Evolutionary conservation across 2,888 invertebrate genomes (phyloP).

Genomic region (Stenodema calcarata): DNA sequence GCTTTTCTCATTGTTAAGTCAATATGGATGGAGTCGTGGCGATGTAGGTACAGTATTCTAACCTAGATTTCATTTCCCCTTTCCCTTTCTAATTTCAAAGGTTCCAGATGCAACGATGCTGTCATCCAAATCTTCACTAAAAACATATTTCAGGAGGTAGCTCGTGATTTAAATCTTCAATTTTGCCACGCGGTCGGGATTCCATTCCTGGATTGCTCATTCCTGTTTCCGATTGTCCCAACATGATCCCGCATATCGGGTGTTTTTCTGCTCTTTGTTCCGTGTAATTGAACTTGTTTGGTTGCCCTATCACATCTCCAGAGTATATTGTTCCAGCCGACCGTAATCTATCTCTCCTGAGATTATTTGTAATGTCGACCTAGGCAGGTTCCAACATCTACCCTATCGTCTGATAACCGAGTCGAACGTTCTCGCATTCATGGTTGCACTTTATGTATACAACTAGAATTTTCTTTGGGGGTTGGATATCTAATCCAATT

Average conservation of each 20-base stretch:
- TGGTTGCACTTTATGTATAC: too few species aligned
- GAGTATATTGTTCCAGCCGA: too few species aligned
- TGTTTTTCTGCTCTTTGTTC: background rate
- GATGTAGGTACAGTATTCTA: background rate
- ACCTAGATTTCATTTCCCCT: slow-evolving; percentile 28
- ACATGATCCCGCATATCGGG: background rate
- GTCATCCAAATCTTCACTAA: background rate
- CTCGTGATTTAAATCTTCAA: background rate
- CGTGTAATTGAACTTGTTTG: background rate
- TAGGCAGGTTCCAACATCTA: too few species aligned
- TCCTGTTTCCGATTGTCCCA: background rate
- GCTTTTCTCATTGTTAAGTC: background rate
- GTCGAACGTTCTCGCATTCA: too few species aligned
- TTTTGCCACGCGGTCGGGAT: background rate
- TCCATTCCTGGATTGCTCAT: background rate
- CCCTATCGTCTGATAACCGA: too few species aligned
- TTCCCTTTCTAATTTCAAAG: background rate
- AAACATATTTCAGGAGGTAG: background rate
- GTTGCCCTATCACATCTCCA: too few species aligned
- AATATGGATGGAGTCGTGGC: slow-evolving; percentile 35
- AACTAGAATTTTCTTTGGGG: too few species aligned
- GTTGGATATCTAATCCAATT: too few species aligned
- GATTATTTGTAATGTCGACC: too few species aligned
- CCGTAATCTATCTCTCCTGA: too few species aligned
- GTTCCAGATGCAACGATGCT: background rate